Percentiles rank a stretch among this genome's conserved stretches.
Evolutionary conservation across 2,888 invertebrate species (phyloP).

Genomic region (Spilarctia lutea): DNA sequence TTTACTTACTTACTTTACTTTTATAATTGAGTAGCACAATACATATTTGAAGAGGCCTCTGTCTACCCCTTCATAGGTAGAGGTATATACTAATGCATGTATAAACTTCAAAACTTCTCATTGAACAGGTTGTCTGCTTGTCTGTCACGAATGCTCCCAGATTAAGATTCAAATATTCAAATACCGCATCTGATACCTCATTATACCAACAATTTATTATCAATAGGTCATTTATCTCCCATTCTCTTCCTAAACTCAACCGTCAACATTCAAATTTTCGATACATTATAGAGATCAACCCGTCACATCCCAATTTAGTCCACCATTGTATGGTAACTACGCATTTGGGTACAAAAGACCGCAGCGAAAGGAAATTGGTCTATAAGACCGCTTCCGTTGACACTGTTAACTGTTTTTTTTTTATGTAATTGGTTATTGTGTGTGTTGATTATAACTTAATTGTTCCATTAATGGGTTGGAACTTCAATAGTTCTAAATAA

Average conservation of each 20-base stretch:
- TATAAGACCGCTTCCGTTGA: slow-evolving; percentile 52
- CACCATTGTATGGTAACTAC: slow-evolving; percentile 67
- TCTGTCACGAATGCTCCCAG: not conserved
- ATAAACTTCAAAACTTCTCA: not conserved
- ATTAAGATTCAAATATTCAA: not conserved
- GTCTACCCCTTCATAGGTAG: not conserved
- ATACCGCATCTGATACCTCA: slow-evolving; percentile 13
- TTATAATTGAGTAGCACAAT: not conserved
- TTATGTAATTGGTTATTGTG: slow-evolving; percentile 35
- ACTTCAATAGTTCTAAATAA: slow-evolving; percentile 1
- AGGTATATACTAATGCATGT: not conserved
- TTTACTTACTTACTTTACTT: no score
- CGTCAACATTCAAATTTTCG: slow-evolving; percentile 58
- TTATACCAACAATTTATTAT: slow-evolving; percentile 36
- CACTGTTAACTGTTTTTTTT: slow-evolving; percentile 52
- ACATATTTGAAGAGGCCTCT: not conserved
- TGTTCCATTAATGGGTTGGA: slow-evolving; percentile 17
- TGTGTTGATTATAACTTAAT: slow-evolving; percentile 22
- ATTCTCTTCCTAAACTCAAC: slow-evolving; percentile 45
- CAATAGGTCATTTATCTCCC: slow-evolving; percentile 30
- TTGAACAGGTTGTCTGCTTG: no score
- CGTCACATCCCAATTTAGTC: slow-evolving; percentile 55
- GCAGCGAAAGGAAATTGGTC: slow-evolving; percentile 63
- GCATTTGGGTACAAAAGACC: slow-evolving; percentile 62
- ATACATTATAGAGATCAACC: slow-evolving; percentile 54